These are phyloP conservation scores for Alfaro cultratus DNA, from an alignment of 2,797 vertebrate species.

Conservation along the genomic window DNA sequence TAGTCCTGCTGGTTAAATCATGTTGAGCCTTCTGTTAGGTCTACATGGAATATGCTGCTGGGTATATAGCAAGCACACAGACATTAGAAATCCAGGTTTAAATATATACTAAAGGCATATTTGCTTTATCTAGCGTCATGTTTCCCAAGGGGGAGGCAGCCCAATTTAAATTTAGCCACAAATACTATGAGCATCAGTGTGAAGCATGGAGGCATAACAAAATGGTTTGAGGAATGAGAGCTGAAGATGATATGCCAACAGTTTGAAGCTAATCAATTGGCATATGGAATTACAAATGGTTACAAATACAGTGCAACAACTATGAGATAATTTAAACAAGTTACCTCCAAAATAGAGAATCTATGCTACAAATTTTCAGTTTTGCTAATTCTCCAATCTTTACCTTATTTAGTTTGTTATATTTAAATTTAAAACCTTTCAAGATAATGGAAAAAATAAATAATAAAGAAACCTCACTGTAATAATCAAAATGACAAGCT, in stretches of 20 bases:
- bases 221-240: slow-evolving; percentile 39
- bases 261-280: slow-evolving; percentile 32
- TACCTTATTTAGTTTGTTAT: neutral
- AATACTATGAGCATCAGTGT: slow-evolving; percentile 25
- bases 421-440: neutral
- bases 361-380: neutral
- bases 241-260: slow-evolving; percentile 31
- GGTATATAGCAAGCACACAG: neutral
- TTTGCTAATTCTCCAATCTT: neutral
- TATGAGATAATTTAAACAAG: neutral
- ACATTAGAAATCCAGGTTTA: slow-evolving; percentile 11
- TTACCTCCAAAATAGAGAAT: neutral
- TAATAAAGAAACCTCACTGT: neutral
- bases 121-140: slow-evolving; percentile 24
- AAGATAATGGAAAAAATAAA: neutral
- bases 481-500: neutral
- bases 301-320: neutral
- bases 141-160: slow-evolving; percentile 12
- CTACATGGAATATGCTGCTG: slow-evolving; percentile 10
- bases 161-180: slow-evolving; percentile 32
- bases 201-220: slow-evolving; percentile 30
- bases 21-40: slow-evolving; percentile 17
- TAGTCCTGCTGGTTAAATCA: slow-evolving; percentile 27
- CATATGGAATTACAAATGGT: slow-evolving; percentile 24
- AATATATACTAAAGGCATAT: slow-evolving; percentile 18